Evolutionary conservation across 2,113 vertebrate species (phyloP), one percentile per base, ranked within the genome.

Genomic region (Platycercus adscitus): DNA sequence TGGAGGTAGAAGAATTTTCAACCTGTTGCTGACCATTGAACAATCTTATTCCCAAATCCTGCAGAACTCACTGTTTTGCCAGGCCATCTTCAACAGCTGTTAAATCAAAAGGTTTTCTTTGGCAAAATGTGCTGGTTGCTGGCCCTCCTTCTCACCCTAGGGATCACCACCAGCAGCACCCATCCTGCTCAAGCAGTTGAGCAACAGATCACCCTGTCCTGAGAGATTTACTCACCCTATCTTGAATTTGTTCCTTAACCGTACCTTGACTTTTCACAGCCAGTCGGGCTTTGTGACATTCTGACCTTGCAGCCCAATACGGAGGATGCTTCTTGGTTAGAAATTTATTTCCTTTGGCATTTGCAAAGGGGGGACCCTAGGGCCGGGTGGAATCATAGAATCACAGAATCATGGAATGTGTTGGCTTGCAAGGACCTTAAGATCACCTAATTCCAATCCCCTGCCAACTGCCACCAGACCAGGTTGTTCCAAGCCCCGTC

Each of bases 331-430:
- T 8, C n/a, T n/a, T 9, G 2, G 15, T 53, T 24, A 29, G 33
- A 61, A 60, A 46, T 25, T 1, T 17, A 13, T 39, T 60, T 58
- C 25, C 0, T 5, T 24, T 3, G 5, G 5, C 2, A 6, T 20
- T 56, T 35, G 33, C 8, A 33, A n/a, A 33, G 19, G 31, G 31
- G 55, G 33, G 55, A 56, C 31, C 31, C 55, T 56, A 19, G 31
- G 55, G 31, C 55, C 21, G 19, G 31, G 31, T n/a, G 31, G 31
- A 20, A 53, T 53, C 52, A 53, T 53, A 18, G 17, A 53, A 53
- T 53, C 52, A 53, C 52, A 53, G 52, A 18, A 53, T 31, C 17
- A 31, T 53, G 52, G 29, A 53, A 53, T 31, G 17, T 17, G 29
- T 18, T 61, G 29, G 20, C 20, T 31, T 47, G 29, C 44, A 60